Conservation (phyloP, 2,113 vertebrate genomes). For the Cyanocitta stelleri region DNA sequence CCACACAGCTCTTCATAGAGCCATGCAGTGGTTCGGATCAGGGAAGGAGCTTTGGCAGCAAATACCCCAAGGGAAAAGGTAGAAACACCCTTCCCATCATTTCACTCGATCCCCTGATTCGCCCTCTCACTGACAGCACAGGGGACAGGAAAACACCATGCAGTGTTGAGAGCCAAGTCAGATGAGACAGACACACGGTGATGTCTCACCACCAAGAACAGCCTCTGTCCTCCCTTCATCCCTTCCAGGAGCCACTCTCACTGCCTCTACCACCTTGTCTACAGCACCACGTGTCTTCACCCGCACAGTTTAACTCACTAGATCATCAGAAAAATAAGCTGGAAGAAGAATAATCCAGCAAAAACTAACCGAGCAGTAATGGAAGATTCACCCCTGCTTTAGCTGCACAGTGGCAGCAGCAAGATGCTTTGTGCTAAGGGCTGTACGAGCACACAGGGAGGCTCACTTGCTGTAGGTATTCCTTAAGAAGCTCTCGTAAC, state of each 20-base stretch:
- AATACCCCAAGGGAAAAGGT: background rate
- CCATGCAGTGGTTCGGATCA: rapidly evolving
- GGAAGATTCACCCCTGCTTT: background rate
- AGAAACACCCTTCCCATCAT: background rate
- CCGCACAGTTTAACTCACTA: background rate
- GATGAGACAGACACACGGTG: background rate
- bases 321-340: background rate
- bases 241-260: background rate
- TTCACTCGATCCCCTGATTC: background rate
- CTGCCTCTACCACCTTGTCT: rapidly evolving
- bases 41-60: background rate
- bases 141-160: background rate
- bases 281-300: rapidly evolving
- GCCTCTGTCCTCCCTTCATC: background rate
- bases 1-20: background rate
- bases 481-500: background rate
- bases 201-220: background rate
- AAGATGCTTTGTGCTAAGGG: rapidly evolving
- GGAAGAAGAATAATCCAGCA: background rate
- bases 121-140: background rate
- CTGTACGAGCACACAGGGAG: background rate
- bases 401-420: background rate
- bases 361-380: background rate
- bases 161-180: background rate
- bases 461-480: background rate